Evolutionary conservation across 1,140 invertebrate genomes (phyloP), one percentile per base, ranked within the genome.

Genomic region (Penaeus vannamei): DNA sequence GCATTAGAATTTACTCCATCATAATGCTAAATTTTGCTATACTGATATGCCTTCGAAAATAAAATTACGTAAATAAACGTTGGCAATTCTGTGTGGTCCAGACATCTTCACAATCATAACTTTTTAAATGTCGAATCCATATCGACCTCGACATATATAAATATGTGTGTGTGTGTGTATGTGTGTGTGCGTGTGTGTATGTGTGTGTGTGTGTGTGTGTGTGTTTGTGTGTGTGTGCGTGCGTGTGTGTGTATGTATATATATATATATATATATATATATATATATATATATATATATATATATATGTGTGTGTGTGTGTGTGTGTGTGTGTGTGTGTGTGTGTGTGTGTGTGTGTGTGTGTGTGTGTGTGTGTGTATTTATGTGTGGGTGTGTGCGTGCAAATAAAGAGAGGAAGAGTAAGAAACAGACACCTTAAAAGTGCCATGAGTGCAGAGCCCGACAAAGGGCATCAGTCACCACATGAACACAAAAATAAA

Each of bases 91-190:
- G 3, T 66, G 29, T 26, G 3, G 29, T 26, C 23, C 4, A 66
- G 22, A n/a, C 64, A 69, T 19, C 7, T 19, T n/a, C 19, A 26
- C 19, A 69, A 8, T n/a, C 64, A 69, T 19, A 69, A 4, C 7
- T 69, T n/a, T 26, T n/a, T 69, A 69, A 3, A 19, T 19, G 29
- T 19, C n/a, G n/a, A n/a, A n/a, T n/a, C 64, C 5, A 69, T n/a
- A n/a, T n/a, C n/a, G n/a, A n/a, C n/a, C n/a, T n/a, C n/a, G 23
- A 72, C 32, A n/a, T 26, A 72, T 22, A 72, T 26, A 72, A n/a
- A 72, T 72, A 72, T 72, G 26, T 72, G n/a, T 72, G n/a, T 72
- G n/a, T 72, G n/a, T 72, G n/a, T 72, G 8, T 72, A 72, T 72
- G n/a, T 23, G 4, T 72, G n/a, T 72, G 26, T 72, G 26, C 26